Conservation (phyloP, 1,140 invertebrate genomes). For the Tetramorium alpestre region DNA sequence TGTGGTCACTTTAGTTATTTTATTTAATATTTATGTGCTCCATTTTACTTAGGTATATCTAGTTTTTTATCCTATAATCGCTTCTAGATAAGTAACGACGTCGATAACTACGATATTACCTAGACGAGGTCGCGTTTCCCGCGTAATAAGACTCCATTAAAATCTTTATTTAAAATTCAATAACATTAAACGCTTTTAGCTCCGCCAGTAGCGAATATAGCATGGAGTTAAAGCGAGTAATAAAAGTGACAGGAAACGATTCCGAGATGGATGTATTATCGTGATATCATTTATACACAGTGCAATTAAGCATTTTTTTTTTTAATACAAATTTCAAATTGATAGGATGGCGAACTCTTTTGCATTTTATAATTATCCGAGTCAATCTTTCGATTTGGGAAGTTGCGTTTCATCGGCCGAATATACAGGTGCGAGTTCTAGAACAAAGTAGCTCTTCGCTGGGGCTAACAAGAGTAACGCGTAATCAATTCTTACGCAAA, state of each 20-base stretch:
- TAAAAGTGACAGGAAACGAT: slow-evolving; percentile 44
- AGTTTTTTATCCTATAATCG: slow-evolving; percentile 54
- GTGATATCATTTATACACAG: background rate
- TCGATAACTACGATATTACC: slow-evolving; percentile 45
- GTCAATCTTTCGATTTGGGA: background rate
- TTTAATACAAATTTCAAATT: background rate
- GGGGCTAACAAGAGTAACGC: slow-evolving; percentile 8
- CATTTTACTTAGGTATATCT: slow-evolving; percentile 37
- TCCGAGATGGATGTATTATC: slow-evolving; percentile 32
- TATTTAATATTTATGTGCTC: slow-evolving; percentile 26
- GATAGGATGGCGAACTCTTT: background rate
- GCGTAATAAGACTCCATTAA: slow-evolving; percentile 78
- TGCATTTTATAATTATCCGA: background rate
- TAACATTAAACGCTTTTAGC: slow-evolving; percentile 59
- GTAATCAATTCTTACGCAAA: slow-evolving; percentile 31
- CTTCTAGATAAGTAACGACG: slow-evolving; percentile 48
- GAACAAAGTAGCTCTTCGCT: background rate
- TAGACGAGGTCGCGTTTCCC: slow-evolving; percentile 46
- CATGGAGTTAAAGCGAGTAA: slow-evolving; percentile 32
- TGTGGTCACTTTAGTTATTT: slow-evolving; percentile 34
- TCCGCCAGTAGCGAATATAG: slow-evolving; percentile 9
- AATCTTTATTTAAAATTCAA: slow-evolving; percentile 79
- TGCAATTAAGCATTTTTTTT: background rate
- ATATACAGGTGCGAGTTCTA: background rate
- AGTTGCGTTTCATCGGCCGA: background rate